Evolutionary conservation across 2,888 invertebrate genomes (phyloP), one percentile per base, ranked within the genome.

Genomic region (Trichopoda pennipes): DNA sequence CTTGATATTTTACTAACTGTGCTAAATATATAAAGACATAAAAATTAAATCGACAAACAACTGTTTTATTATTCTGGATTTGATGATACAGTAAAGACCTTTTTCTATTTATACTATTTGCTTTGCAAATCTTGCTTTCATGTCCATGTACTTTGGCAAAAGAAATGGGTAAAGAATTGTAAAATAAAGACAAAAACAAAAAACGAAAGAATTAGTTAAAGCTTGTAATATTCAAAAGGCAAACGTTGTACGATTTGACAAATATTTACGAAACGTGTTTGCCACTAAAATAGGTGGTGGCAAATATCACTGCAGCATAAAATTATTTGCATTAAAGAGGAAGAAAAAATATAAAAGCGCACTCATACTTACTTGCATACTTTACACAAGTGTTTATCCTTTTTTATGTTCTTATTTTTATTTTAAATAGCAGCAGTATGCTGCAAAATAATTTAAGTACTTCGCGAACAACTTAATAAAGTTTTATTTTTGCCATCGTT

Each of bases 201-300:
- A 16, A 49, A 70, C 53, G 32, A 56, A 44, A 53, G 21, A 61
- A 21, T 56, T 28, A 10, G 16, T 64, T 49, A 38, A 42, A 35
- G 49, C 69, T 68, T 53, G 60, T 51, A 56, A 42, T 81, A 80
- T 81, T 81, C 83, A 83, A 81, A 73, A 74, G 66, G 51, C 76
- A 83, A 85, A 85, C 80, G 86, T 84, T 86, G 84, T 86, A 81
- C 84, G 79, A 85, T 77, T 87, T 87, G 85, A 86, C 87, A 87
- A 86, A 87, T 87, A 86, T 87, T 87, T 87, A 84, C 85, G 84
- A 86, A 86, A 86, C 87, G 87, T 87, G 87, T 86, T 87, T 85
- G 84, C 81, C 83, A 83, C 85, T 76, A 53, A 84, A 84, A 78
- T 82, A 69, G 81, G 80, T 74, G 84, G 69, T 32, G 69, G 64